Evolutionary conservation across 2,113 vertebrate species (phyloP), one percentile per base, ranked within the genome.

Genomic region (Helogale parvula): DNA sequence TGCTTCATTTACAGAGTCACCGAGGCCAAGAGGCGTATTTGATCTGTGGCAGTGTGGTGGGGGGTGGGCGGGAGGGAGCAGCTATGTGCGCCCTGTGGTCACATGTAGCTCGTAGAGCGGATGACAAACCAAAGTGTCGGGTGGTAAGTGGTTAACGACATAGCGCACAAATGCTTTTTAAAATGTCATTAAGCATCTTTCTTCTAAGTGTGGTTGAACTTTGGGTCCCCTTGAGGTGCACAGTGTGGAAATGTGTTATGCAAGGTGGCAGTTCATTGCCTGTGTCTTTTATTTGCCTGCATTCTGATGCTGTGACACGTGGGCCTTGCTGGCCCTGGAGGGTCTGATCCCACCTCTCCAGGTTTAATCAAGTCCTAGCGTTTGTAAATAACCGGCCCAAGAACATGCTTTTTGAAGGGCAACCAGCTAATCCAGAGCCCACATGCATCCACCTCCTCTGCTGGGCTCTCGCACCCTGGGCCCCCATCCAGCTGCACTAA

Each of bases 1-100:
- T 17, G 41, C 21, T 87, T 93, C 52, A 79, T n/a, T 76, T 91
- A 57, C 6, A 79, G 68, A 80, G 52, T 63, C 52, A 60, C 11
- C 3, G 54, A 79, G 35, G 86, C 41, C 45, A 41, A 69, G n/a
- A 94, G 38, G 72, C 47, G 6, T 31, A 52, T 50, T 38, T 71
- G 63, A 63, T n/a, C 27, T 23, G 38, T n/a, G 35, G 82, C 14
- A 25, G 50, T 5, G 15, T 11, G 9, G 38, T 25, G 45, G 3
- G 31, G 33, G 41, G 4, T 15, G 4, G 2, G 33, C n/a, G 8
- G 29, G 3, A 3, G 38, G 21, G 12, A 3, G 8, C 21, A 27
- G 17, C 7, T 23, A 9, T 7, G 15, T 13, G n/a, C 1, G 4
- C 2, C 15, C 14, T 0, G 14, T 13, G 16, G 23, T 69, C 41